Base-by-base conservation (phyloP, 2,888 invertebrate genomes). In the Lochmaea crataegi region DNA sequence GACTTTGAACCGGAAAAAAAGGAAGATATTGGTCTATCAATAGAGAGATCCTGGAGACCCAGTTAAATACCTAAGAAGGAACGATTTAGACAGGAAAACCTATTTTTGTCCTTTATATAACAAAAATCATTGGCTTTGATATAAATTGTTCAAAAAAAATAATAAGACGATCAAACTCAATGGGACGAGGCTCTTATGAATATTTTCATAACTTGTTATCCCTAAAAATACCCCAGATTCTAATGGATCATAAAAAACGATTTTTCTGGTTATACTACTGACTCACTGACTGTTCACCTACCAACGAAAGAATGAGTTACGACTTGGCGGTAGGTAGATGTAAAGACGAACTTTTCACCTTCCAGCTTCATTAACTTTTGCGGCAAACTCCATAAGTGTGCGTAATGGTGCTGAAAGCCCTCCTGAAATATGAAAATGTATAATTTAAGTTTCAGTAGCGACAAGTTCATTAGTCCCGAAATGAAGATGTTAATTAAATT, bases 361-460 rank as follows among this genome's bases (percentile, higher is more conserved):
- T 61, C 38, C 26, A 51, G 73, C 68, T 58, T 74, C 76, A 77
- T 77, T 77, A 72, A 71, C 42, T 63, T 63, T 45, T 53, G 69
- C 72, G 73, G 75, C 73, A 72, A 38, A 75, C 74, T 74, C 68
- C 72, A 72, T 77, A 68, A 72, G 70, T 58, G 65, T 68, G 32
- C 32, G 70, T 68, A 70, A 71, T 71, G 72, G 63, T 60, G 65
- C 60, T 71, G 56, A 76, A 67, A 74, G 74, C 68, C 56, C 65
- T 68, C 45, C 58, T 74, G 77, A 77, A 77, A 71, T 77, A 76
- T 77, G 77, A 76, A 75, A 77, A 76, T 76, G 72, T 75, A 72
- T 74, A 77, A 74, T 76, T 74, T 22, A 32, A 63, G 68, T 61
- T 42, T 60, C 22, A 41, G 45, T 26, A 41, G 32, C 32, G 64